A percentile compares a stretch with the other conserved stretches of the same genome.
Evolutionary conservation across 2,113 vertebrate species (phyloP).

Genomic region (Cyanoliseus patagonus): DNA sequence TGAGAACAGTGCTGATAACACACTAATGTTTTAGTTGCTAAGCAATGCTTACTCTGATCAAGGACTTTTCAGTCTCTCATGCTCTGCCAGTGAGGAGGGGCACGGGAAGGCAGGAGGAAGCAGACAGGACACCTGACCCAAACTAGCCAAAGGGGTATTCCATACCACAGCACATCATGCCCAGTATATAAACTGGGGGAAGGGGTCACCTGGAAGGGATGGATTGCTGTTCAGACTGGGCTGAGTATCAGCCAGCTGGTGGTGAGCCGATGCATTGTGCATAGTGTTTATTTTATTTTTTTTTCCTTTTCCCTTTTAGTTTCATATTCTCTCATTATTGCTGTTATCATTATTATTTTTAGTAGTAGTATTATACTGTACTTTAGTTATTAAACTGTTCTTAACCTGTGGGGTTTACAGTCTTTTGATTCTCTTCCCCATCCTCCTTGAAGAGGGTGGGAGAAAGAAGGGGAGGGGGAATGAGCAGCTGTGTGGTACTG

Average conservation of each 20-base stretch:
- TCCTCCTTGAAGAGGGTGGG: background rate
- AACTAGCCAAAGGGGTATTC: background rate
- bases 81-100: background rate
- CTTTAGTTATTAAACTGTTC: background rate
- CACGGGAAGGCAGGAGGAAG: background rate
- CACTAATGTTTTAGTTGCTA: background rate
- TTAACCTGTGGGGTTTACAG: background rate
- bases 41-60: background rate
- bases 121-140: background rate
- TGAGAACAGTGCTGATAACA: background rate
- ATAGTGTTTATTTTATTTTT: background rate
- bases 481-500: background rate
- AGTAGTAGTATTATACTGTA: background rate
- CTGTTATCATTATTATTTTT: background rate
- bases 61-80: background rate
- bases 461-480: background rate
- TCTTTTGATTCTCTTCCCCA: background rate
- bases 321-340: background rate
- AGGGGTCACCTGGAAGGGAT: background rate
- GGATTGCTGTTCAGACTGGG: background rate
- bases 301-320: background rate
- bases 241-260: background rate
- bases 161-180: background rate
- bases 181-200: background rate
- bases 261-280: background rate